Base-by-base conservation (phyloP, 2,888 invertebrate species). In the Dermolepida albohirtum region DNA sequence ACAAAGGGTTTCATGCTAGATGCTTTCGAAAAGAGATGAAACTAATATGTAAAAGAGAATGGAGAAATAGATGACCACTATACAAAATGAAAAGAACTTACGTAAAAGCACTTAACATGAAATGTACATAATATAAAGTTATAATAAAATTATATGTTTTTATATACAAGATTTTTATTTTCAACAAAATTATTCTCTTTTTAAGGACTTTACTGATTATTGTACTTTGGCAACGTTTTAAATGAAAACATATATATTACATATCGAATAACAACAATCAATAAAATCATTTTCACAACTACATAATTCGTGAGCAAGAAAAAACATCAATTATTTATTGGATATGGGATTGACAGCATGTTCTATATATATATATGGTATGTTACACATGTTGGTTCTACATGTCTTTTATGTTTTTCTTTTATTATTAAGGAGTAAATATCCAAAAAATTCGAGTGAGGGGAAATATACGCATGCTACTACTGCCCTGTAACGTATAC, bases 1-100 rank as follows among this genome's bases (percentile, higher is more conserved):
- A 47, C 40, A 40, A n/a, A 40, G 54, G 40, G 14, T 54, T 59
- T 47, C 59, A 59, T 59, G 59, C 59, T 59, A 59, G 59, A 29
- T 59, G 59, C 29, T 59, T 59, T 44, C 27, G 17, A n/a, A 10
- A 47, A 14, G 47, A 47, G 27, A 6, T 29, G 34, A 0, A 55
- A 22, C 14, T 41, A 34, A 39, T 52, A 52, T 52, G 22, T 22
- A 47, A 47, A 16, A 50, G 11, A 22, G 11, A 34, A 39, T 54
- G 14, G 39, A 54, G 12, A 57, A 27, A 41, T 7, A 10, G 14
- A 16, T 10, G 17, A 55, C 7, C 2, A 47, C 6, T 47, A 7
- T 47, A 2, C 34, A 34, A 34, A 47, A 17, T 47, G 1, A 57
- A 43, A 43, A 43, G 41, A 22, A 11, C 2, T 1, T 4, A 22